Evolutionary conservation across 1,140 invertebrate species (phyloP), one percentile per base, ranked within the genome.

Genomic region (Diorhabda sublineata): DNA sequence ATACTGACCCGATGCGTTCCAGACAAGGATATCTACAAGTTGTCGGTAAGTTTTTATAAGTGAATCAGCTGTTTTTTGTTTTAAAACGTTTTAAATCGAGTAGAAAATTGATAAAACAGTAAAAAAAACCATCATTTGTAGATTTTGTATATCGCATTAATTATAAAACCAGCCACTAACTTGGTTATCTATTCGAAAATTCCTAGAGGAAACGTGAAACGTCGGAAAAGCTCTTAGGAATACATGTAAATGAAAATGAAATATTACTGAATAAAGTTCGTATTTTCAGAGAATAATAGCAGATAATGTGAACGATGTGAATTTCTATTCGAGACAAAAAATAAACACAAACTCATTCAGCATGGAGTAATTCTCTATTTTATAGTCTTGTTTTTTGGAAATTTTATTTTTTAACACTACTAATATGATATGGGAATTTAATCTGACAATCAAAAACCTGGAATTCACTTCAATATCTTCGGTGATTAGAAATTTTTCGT

Each of bases 1-100:
- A 93, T 79, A 93, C 93, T 1, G 92, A 94, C 81, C 93, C 93
- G 2, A 94, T 95, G 91, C 85, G 89, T 69, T 91, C 89, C 47
- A 84, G 89, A 44, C 90, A 93, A 75, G 93, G 92, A 58, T 95
- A 94, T 78, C 83, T 95, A 45, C 91, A 95, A 85, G 92, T 95
- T 71, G 92, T 95, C 11, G 92, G 93, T 94, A 82, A 87, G 88
- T 69, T 62, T 6, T 56, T 26, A 26, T 26, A 26, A 26, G 26
- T 26, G 26, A 52, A 52, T 8, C 47, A 52, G 0, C 0, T 52
- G 6, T n/a, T 52, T 52, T 52, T 52, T 52, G 5, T 52, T 52
- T 9, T 52, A 26, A 26, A 26, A 26, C 26, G 26, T 26, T 26
- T 2, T 26, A 26, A 26, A 26, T 26, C 26, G 26, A 26, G 26